phyloP scores from a whole-genome alignment of 2,888 invertebrate genomes.

The Cosmopolites sordidus region DNA sequence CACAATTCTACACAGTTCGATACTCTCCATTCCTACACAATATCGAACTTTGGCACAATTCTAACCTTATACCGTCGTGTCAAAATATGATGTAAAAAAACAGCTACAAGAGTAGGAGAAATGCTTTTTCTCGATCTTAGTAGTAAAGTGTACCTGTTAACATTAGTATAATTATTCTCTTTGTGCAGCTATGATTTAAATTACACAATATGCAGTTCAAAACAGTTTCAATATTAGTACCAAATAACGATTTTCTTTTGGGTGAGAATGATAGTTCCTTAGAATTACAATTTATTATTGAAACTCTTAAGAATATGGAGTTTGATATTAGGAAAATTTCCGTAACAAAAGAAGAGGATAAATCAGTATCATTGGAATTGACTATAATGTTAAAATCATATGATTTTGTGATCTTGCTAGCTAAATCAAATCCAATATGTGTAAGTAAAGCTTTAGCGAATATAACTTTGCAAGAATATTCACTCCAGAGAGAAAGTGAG shows the following conservation, averaged over 20 bases:
- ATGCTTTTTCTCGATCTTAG: too few relatives aligned
- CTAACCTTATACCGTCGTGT: too few relatives aligned
- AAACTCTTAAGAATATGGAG: slow-evolving; percentile 18
- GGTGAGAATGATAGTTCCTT: slow-evolving; percentile 10
- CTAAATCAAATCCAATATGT: slow-evolving; percentile 24
- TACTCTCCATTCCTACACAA: too few relatives aligned
- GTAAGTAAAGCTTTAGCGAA: slow-evolving; percentile 32
- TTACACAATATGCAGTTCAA: slow-evolving; percentile 15
- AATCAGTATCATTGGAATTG: slow-evolving; percentile 23
- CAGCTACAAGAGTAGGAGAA: too few relatives aligned
- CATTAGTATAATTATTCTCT: too few relatives aligned
- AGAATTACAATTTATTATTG: background rate
- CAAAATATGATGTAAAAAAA: too few relatives aligned
- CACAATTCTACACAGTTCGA: too few relatives aligned
- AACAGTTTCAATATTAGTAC: slow-evolving; percentile 18
- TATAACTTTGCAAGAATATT: slow-evolving; percentile 29
- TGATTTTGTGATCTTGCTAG: slow-evolving; percentile 37
- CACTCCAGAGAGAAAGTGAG: slow-evolving; percentile 12
- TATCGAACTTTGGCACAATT: too few relatives aligned
- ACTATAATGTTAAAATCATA: slow-evolving; percentile 29
- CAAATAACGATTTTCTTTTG: slow-evolving; percentile 9
- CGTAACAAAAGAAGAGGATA: slow-evolving; percentile 24
- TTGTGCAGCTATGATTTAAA: too few relatives aligned
- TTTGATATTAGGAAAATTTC: slow-evolving; percentile 27
- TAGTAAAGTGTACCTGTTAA: too few relatives aligned